Base-by-base conservation (phyloP, 2,113 vertebrate species). In the Rostratula benghalensis region DNA sequence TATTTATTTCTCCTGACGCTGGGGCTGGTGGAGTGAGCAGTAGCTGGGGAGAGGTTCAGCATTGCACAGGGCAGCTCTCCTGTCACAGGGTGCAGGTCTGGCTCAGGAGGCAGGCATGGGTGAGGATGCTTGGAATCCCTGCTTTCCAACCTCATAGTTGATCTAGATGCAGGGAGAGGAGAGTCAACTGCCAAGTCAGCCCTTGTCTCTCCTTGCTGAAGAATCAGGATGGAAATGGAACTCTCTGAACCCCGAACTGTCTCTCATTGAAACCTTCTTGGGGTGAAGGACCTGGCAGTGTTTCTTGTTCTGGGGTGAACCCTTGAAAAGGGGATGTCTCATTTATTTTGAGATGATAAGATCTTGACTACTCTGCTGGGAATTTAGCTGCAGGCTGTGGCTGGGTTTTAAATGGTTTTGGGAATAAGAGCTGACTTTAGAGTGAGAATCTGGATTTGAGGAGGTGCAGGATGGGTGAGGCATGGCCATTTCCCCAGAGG, bases 401-500 rank as follows among this genome's bases (percentile, higher is more conserved):
- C 46, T 75, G 37, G 28, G 20, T 37, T 70, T 79, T 45, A 54
- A 51, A 24, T 45, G 9, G 53, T 85, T 87, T 74, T 2, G n/a
- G 24, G 77, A 82, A 31, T 63, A 84, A 57, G 37, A 84, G 51
- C n/a, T 82, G 81, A 24, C 20, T 56, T 83, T 21, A 14, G 35
- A 65, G 39, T 1, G 7, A 65, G 50, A 61, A 39, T 57, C 41
- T 81, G 81, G 41, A 10, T 23, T 1, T 78, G 78, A 74, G 84
- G 85, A 82, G 88, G 56, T 70, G 64, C 46, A 76, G 88, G 69
- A 67, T 30, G 24, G 60, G 24, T 61, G 64, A 77, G 70, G 77
- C 0, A 0, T 87, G 74, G 33, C 37, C 1, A 2, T 16, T 35
- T 74, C 59, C 45, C 37, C 9, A 2, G 82, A 53, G 41, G 14